Base-by-base conservation (phyloP, 2,113 vertebrate species). In the Cyprinodon tularosa region DNA sequence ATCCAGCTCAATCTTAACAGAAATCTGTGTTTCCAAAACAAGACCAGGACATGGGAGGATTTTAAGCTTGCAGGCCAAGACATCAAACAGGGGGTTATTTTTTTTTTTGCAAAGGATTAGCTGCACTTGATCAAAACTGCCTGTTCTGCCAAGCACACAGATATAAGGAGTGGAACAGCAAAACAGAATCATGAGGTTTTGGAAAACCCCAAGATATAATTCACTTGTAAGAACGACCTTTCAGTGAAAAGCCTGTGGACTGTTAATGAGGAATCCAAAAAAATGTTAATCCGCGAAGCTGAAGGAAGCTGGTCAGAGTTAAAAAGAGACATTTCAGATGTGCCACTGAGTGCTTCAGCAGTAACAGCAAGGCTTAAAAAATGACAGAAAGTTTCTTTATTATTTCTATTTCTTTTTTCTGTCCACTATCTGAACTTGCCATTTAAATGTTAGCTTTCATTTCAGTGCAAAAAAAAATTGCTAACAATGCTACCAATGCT, bases 61-160 rank as follows among this genome's bases (percentile, higher is more conserved):
- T 91, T 78, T 57, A 89, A 75, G 45, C 62, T 88, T 88, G 81
- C 39, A 78, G 68, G 78, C 68, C 67, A 68, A 88, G 85, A 92
- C 84, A 82, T 86, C 78, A 90, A 85, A 74, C 40, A 57, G 70
- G 61, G 68, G 71, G 64, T 62, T 29, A 48, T 57, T 62, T 65
- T 70, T 62, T 50, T 68, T 72, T 66, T 70, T 66, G 62, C 59
- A 79, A 90, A 87, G 91, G 84, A 88, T 91, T 86, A 90, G 83
- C 70, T 72, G 71, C 78, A 76, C 66, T 85, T 87, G 80, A 88
- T 86, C 77, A 83, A 89, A 62, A 74, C 87, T 71, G 69, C 12
- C 50, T 0, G 1, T 12, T 74, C 68, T 86, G 80, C 84, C 88
- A 87, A 89, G 71, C 73, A 73, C 77, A 77, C 78, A 66, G 75